Evolutionary conservation across 2,888 invertebrate species (phyloP).

Genomic region (Alloscopus bannaensis): DNA sequence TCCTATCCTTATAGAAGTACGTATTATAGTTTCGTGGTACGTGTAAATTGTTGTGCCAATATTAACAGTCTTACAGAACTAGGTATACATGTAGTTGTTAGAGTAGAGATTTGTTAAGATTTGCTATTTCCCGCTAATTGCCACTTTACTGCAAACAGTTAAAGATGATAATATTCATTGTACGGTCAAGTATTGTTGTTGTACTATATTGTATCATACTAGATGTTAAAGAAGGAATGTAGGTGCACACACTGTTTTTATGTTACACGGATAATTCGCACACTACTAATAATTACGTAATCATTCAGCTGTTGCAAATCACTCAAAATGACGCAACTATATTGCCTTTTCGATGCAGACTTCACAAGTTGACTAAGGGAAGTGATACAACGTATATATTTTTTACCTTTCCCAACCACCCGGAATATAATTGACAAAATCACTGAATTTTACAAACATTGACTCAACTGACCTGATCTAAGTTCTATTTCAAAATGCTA

Average conservation of each 20-base stretch:
- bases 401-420: too few relatives aligned
- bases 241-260: neutral
- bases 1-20: neutral
- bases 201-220: conserved; percentile 25
- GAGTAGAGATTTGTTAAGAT: neutral
- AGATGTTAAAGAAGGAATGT: neutral
- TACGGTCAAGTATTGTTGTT: conserved; percentile 26
- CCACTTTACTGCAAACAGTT: neutral
- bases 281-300: too few relatives aligned
- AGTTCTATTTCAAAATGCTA: too few relatives aligned
- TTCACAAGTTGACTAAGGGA: too few relatives aligned
- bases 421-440: too few relatives aligned
- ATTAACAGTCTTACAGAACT: conserved; percentile 54
- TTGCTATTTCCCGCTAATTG: conserved; percentile 2
- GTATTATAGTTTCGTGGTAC: conserved; percentile 38
- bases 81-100: conserved; percentile 20
- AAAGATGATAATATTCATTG: neutral
- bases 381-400: too few relatives aligned
- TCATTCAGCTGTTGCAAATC: too few relatives aligned
- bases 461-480: too few relatives aligned
- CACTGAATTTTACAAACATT: too few relatives aligned
- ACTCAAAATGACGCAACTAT: too few relatives aligned
- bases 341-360: too few relatives aligned
- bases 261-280: too few relatives aligned
- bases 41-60: conserved; percentile 62